A percentile compares a stretch with the other conserved stretches of the same genome.
These are phyloP conservation scores for Excalfactoria chinensis DNA, from an alignment of 2,113 vertebrate species.

Conservation along the genomic window DNA sequence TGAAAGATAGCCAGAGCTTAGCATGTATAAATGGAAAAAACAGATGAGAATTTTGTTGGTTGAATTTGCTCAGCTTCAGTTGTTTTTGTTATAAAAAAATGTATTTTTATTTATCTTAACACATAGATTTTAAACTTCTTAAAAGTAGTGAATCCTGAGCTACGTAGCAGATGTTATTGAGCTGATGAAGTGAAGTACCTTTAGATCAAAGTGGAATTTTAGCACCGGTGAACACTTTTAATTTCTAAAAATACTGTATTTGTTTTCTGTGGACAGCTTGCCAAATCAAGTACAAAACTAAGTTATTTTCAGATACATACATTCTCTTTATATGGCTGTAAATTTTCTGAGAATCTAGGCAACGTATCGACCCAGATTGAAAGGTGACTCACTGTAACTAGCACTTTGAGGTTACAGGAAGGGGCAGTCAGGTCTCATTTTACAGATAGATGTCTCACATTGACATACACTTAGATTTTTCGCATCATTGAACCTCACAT, in stretches of 20 bases:
- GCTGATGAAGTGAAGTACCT: background rate
- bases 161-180: background rate
- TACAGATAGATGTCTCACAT: background rate
- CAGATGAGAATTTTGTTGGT: background rate
- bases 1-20: background rate
- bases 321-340: background rate
- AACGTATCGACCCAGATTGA: background rate
- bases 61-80: background rate
- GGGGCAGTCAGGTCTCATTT: background rate
- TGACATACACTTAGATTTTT: too few relatives aligned
- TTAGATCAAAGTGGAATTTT: background rate
- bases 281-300: background rate
- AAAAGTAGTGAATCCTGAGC: background rate
- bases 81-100: background rate
- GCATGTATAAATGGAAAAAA: background rate
- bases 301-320: background rate
- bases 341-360: background rate
- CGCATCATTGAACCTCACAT: too few relatives aligned
- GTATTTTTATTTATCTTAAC: background rate
- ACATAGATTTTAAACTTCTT: background rate
- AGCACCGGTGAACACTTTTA: background rate
- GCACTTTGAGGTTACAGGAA: background rate
- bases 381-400: background rate
- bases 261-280: background rate
- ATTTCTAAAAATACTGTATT: background rate